These are phyloP conservation scores for Sphyrna mokarran DNA, from an alignment of 2,113 vertebrate species.

Conservation along the genomic window DNA sequence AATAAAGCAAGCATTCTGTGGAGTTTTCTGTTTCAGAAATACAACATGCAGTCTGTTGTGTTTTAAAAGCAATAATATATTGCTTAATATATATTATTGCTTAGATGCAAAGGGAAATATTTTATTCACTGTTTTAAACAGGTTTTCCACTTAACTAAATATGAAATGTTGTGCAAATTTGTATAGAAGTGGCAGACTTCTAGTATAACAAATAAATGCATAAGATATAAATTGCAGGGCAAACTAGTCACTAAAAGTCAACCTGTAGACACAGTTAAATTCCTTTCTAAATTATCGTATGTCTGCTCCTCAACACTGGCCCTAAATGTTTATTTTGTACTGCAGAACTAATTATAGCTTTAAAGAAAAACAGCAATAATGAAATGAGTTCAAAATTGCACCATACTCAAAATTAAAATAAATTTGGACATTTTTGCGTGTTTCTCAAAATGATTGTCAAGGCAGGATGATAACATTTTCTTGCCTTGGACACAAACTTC, in stretches of 20 bases:
- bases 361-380: constrained; percentile 12
- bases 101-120: not conserved
- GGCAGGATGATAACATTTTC: not conserved
- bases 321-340: not conserved
- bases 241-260: not conserved
- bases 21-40: not conserved
- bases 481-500: not conserved
- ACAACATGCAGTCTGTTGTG: not conserved
- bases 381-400: not conserved
- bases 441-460: not conserved
- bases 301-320: not conserved
- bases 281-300: not conserved
- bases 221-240: not conserved
- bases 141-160: not conserved
- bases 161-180: not conserved
- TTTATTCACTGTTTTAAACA: not conserved
- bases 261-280: not conserved
- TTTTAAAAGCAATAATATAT: constrained; percentile 11
- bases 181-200: constrained; percentile 8
- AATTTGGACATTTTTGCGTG: not conserved
- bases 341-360: not conserved
- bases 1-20: not conserved
- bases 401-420: not conserved
- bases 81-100: not conserved
- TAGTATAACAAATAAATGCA: not conserved